Base-by-base conservation (phyloP, 1,140 invertebrate genomes). In the Tribolium castaneum region DNA sequence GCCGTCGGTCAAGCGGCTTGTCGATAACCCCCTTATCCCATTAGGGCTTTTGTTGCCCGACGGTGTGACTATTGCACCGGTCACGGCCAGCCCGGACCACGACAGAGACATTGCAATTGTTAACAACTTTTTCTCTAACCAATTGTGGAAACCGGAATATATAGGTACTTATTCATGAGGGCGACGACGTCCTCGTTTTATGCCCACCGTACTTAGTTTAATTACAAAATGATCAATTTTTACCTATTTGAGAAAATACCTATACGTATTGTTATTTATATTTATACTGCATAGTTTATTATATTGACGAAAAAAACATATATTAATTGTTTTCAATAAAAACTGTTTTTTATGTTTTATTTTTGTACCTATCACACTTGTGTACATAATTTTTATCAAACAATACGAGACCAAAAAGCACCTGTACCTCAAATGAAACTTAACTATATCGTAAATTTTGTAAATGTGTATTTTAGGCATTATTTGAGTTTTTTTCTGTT, bases 81-180 rank as follows among this genome's bases (percentile, higher is more conserved):
- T 88, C 0, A 87, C 83, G 6, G 82, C 82, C 0, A 84, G 82
- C 12, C 80, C 85, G 12, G 87, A 87, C 74, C 86, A 87, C 78
- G 85, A 87, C 79, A 82, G 86, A 51, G 88, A 89, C 77, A 86
- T 89, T 22, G 87, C 87, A 25, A 87, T 89, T 75, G 88, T 90
- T 14, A 87, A 89, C 78, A 88, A 88, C 78, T 90, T 90, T 81
- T 90, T 90, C 83, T 86, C 85, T 25, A 89, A 90, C 83, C 89
- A 90, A 82, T 82, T 90, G 25, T 90, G 89, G 89, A 90, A 89
- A 84, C 89, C 89, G 16, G 89, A 90, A 81, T 89, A 89, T 76
- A 89, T 89, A 49, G 85, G 85, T 49, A 83, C 85, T 16, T 84
- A 84, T 78, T 86, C 86, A 76, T 87, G 85, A 86, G 78, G 75